These are phyloP conservation scores for Cecidostiba fungosa DNA, from an alignment of 2,888 invertebrate genomes.

Conservation along the genomic window DNA sequence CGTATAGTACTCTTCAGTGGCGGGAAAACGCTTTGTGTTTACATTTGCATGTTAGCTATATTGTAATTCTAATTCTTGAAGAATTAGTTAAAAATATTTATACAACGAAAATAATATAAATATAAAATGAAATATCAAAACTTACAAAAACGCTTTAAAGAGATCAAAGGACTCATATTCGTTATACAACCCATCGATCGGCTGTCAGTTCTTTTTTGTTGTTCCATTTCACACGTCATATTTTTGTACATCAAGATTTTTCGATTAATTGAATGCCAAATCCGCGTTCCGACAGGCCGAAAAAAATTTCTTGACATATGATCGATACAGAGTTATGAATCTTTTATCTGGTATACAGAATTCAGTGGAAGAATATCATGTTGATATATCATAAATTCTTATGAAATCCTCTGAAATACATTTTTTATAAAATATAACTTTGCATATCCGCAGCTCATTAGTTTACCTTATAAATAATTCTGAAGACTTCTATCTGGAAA, in stretches of 20 bases:
- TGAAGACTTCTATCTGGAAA: no score
- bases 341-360: neutral
- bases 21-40: no score
- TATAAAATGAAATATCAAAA: neutral
- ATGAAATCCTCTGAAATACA: neutral
- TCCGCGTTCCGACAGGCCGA: neutral
- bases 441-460: neutral
- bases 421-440: neutral
- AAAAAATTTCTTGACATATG: neutral
- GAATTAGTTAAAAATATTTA: no score
- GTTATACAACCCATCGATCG: neutral
- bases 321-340: neutral
- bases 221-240: neutral
- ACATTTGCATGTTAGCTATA: no score
- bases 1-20: no score
- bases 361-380: neutral
- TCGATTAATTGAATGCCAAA: slow-evolving; percentile 4
- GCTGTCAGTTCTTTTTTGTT: neutral
- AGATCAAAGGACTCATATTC: neutral
- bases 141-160: neutral
- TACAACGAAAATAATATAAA: neutral
- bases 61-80: no score
- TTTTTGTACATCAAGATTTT: neutral
- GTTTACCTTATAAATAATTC: no score
- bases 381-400: neutral